Evolutionary conservation across 2,797 vertebrate genomes (phyloP).

Genomic region (Triplophysa yarkandensis): DNA sequence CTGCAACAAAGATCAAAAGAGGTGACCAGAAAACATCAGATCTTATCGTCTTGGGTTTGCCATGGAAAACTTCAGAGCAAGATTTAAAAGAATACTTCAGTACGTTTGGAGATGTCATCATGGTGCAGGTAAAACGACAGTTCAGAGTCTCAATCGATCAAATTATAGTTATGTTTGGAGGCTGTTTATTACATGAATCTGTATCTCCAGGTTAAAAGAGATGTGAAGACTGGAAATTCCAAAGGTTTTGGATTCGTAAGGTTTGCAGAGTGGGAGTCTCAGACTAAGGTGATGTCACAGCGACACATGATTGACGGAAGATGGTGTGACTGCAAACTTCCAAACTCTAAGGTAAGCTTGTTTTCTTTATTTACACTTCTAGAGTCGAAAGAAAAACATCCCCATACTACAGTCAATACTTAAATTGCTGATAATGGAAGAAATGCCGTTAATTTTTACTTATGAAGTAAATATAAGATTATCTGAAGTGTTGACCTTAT

Average conservation of each 20-base stretch:
- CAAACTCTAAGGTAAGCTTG: slow-evolving; percentile 88
- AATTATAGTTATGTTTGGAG: neutral
- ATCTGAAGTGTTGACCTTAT: neutral
- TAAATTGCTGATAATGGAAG: neutral
- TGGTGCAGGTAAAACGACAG: slow-evolving; percentile 89
- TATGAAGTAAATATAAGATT: neutral
- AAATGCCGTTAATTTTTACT: neutral
- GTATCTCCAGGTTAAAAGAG: slow-evolving; percentile 88
- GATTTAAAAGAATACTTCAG: slow-evolving; percentile 97
- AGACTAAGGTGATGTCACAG: slow-evolving; percentile 95
- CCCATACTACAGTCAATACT: neutral
- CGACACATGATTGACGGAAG: slow-evolving; percentile 98
- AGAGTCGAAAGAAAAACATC: neutral
- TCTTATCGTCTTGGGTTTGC: slow-evolving; percentile 93
- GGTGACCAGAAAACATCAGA: slow-evolving; percentile 98
- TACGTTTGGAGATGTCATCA: slow-evolving; percentile 97
- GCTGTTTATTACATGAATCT: neutral
- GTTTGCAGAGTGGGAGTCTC: slow-evolving; percentile 95
- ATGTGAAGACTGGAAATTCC: slow-evolving; percentile 94
- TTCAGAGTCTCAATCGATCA: neutral
- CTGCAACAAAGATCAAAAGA: slow-evolving; percentile 96
- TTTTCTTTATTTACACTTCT: neutral
- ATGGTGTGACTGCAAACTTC: slow-evolving; percentile 99
- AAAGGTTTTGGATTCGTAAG: slow-evolving; percentile 99
- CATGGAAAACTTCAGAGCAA: slow-evolving; percentile 97